Percentiles rank a stretch among this genome's conserved stretches.
Evolutionary conservation across 2,113 vertebrate species (phyloP).

Genomic region (Bubo scandiacus): DNA sequence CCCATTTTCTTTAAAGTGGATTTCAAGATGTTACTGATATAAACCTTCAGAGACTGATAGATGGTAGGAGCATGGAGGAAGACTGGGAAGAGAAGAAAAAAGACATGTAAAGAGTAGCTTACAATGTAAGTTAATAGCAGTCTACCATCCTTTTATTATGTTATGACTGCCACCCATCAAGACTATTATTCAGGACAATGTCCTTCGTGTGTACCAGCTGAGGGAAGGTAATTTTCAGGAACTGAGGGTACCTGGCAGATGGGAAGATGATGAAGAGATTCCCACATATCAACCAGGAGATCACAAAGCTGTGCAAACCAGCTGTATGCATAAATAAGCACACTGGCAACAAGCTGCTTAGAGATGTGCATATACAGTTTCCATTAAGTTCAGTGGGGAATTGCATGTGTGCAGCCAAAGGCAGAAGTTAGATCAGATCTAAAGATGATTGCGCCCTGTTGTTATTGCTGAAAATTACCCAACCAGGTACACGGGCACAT

Average conservation of each 20-base stretch:
- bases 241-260: neutral
- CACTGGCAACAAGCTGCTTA: neutral
- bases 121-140: neutral
- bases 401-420: neutral
- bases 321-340: neutral
- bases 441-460: neutral
- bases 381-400: neutral
- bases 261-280: neutral
- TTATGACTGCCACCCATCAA: neutral
- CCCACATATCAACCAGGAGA: neutral
- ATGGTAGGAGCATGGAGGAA: neutral
- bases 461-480: neutral
- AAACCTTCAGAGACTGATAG: constrained; percentile 20
- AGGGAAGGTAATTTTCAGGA: neutral
- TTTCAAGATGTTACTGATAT: constrained; percentile 36
- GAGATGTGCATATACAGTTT: neutral
- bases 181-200: neutral
- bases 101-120: neutral
- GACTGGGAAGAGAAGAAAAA: neutral
- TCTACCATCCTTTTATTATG: neutral
- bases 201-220: neutral
- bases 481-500: fast-evolving
- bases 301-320: neutral
- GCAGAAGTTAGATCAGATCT: neutral
- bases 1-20: constrained; percentile 46